Evolutionary conservation across 2,888 invertebrate species (phyloP), one percentile per base, ranked within the genome.

Genomic region (Agrochola lota): DNA sequence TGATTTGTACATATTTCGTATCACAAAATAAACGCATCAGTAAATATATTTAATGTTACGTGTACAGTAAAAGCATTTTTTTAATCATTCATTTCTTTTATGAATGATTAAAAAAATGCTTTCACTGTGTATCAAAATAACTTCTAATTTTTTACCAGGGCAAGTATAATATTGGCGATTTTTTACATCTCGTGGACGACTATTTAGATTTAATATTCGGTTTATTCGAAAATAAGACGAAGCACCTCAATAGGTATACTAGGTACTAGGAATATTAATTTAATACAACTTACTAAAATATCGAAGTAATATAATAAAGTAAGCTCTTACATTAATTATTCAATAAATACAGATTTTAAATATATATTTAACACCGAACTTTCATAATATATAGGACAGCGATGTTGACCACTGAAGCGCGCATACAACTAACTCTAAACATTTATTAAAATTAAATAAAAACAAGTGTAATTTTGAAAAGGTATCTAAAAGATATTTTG

Each of bases 1-100:
- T 30, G 12, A 76, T 72, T 74, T 85, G 88, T 85, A 88, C 73
- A 87, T 70, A 74, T 30, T 69, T 74, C 17, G 60, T 86, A 87
- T 86, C 78, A 83, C 80, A 83, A 85, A 78, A 77, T 75, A 82
- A 87, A 87, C 63, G 55, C 68, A 26, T 46, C 35, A 57, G 69
- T 74, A 77, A 35, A 15, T 55, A 35, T 35, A 57, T 71, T 40
- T 66, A 63, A 75, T 62, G 57, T 60, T 23, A 69, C 11, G n/a
- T n/a, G n/a, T n/a, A n/a, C n/a, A n/a, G 9, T 26, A 57, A 11
- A 43, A 49, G 8, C n/a, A n/a, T n/a, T n/a, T n/a, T n/a, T n/a
- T n/a, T n/a, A n/a, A n/a, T n/a, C n/a, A n/a, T n/a, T n/a, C n/a
- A n/a, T n/a, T n/a, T n/a, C n/a, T n/a, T n/a, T n/a, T n/a, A n/a